A percentile compares a stretch with the other conserved stretches of the same genome.
phyloP scores from a whole-genome alignment of 2,888 invertebrate species.

The Allygus modestus region DNA sequence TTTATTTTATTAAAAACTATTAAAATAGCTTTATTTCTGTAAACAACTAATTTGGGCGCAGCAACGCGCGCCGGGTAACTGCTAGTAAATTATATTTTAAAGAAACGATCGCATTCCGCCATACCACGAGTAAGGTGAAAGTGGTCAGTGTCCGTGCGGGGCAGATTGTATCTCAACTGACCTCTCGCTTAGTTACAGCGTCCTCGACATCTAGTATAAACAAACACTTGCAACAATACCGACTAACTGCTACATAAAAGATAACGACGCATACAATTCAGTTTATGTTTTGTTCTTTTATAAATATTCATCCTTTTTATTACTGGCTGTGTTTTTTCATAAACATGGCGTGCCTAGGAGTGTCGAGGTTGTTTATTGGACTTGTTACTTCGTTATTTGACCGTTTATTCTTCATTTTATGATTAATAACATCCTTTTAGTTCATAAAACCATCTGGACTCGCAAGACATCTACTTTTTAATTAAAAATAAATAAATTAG shows the following conservation, averaged over 20 bases:
- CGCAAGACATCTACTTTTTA: no score
- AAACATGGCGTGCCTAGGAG: neutral
- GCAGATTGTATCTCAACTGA: neutral
- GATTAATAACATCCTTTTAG: no score
- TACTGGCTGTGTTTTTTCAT: neutral
- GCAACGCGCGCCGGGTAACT: no score
- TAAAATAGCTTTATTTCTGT: no score
- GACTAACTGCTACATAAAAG: constrained; percentile 18
- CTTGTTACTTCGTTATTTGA: no score
- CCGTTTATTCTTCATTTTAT: no score
- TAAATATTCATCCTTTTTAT: constrained; percentile 29
- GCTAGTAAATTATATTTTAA: no score
- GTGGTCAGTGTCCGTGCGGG: neutral
- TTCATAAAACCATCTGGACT: no score
- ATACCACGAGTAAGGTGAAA: neutral
- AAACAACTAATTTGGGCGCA: no score
- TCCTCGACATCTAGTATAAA: constrained; percentile 17
- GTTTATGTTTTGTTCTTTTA: neutral
- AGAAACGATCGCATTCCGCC: neutral
- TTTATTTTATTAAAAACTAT: no score
- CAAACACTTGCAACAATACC: constrained; percentile 30
- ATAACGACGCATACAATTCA: constrained; percentile 20
- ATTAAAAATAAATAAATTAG: no score
- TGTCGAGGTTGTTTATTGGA: neutral
- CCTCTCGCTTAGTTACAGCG: neutral